Percentiles rank a stretch among this genome's conserved stretches.
Conservation (phyloP, 1,140 invertebrate genomes). For the Palaemon carinicauda region DNA sequence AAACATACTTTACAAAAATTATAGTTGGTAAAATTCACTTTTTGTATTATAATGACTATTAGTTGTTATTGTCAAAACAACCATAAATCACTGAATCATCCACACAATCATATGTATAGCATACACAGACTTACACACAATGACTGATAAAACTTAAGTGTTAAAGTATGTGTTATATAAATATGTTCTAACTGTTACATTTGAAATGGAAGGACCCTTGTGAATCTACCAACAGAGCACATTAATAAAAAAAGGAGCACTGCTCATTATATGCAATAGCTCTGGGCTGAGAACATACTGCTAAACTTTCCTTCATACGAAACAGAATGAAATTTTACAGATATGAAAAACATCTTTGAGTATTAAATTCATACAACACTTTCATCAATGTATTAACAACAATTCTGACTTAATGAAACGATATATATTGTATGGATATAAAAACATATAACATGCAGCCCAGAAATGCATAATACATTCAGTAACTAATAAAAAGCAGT, state of each 20-base stretch:
- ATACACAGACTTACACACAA: conserved; percentile 34
- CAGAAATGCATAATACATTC: not conserved
- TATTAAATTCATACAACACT: too few relatives aligned
- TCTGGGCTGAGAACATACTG: not conserved
- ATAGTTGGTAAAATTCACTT: conserved; percentile 15
- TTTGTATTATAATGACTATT: conserved; percentile 18
- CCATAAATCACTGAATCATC: conserved; percentile 28
- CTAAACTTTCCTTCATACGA: too few relatives aligned
- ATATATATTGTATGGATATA: too few relatives aligned
- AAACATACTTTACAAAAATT: conserved; percentile 18
- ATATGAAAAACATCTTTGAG: too few relatives aligned
- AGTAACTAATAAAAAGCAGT: not conserved
- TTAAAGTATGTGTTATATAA: conserved; percentile 18
- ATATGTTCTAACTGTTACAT: conserved; percentile 31
- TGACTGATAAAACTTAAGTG: conserved; percentile 20
- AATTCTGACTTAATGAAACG: too few relatives aligned
- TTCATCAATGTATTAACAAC: too few relatives aligned
- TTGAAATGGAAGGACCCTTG: conserved; percentile 22
- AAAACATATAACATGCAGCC: too few relatives aligned
- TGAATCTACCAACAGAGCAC: conserved; percentile 11
- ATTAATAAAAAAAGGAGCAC: not conserved
- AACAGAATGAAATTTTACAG: too few relatives aligned
- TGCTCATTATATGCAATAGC: not conserved
- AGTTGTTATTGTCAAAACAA: conserved; percentile 33
- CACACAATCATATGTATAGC: conserved; percentile 32